Base-by-base conservation (phyloP, 2,113 vertebrate species). In the Xyrauchen texanus region DNA sequence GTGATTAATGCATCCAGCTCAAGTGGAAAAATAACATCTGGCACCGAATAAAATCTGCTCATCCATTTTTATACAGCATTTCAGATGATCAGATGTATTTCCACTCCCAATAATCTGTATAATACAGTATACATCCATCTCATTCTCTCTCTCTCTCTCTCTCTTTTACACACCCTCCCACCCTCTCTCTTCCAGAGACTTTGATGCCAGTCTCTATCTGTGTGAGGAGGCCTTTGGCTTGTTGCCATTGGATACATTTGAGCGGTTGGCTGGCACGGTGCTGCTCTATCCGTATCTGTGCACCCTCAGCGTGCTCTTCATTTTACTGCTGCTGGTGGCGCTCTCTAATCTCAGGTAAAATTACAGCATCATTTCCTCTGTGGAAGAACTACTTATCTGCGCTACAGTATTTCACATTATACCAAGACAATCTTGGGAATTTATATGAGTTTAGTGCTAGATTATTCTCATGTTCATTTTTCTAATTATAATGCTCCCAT, bases 151-250 rank as follows among this genome's bases (percentile, higher is more conserved):
- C 21, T 34, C 1, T 34, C 21, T 34, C 21, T 34, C 21, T 34
- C 21, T 34, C 21, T 34, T 13, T 62, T 47, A 47, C 46, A 13
- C 12, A 47, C 15, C 9, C 11, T 61, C 11, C 44, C 46, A 42
- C 44, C 15, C 46, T 53, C 57, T 74, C 12, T 68, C 34, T 70
- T 75, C 11, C 85, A 98, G 98, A 89, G 98, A 99, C 88, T 99
- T 99, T 82, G 97, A 99, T 94, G 97, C 96, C 77, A 97, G 94
- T 74, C 91, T 99, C 8, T 99, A 99, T 83, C 92, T 99, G 69
- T 98, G 98, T 45, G 97, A 99, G 88, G 96, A 99, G 86, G 96
- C 98, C 13, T 99, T 99, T 85, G 96, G 96, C 51, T 84, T 95
- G 55, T 88, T 99, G 58, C 97, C 97, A 44, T 83, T 95, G 69